phyloP scores from a whole-genome alignment of 2,797 vertebrate species.

The Dicrostonyx torquatus region DNA sequence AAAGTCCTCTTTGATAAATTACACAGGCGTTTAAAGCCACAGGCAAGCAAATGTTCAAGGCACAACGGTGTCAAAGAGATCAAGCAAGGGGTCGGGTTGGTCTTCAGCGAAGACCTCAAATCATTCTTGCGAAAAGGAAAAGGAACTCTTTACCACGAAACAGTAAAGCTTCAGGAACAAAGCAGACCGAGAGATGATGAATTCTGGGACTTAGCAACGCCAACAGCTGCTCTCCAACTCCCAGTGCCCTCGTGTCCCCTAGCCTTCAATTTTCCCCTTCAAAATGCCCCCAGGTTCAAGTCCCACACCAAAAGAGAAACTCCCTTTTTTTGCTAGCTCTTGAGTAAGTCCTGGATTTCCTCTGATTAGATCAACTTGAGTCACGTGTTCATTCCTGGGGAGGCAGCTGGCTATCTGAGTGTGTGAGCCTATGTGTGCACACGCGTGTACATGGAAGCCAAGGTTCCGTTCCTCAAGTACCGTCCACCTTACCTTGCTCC shows the following conservation, averaged over 20 bases:
- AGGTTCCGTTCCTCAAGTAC: background rate
- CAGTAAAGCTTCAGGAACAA: background rate
- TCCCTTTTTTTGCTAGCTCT: background rate
- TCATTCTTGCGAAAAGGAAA: background rate
- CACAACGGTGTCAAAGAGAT: conserved; percentile 49
- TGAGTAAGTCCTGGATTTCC: background rate
- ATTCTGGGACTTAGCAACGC: background rate
- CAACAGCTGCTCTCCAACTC: background rate
- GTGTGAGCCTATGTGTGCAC: background rate
- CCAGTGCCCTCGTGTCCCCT: background rate
- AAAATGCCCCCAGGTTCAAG: background rate
- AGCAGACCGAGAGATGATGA: background rate
- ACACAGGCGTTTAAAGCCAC: conserved; percentile 63
- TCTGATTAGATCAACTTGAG: background rate
- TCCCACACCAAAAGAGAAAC: background rate
- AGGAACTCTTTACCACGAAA: background rate
- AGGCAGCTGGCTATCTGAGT: background rate
- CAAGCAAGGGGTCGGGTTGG: background rate
- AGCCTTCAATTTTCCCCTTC: background rate
- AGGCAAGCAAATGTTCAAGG: conserved; percentile 69
- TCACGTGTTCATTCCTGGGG: background rate
- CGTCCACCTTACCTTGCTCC: background rate
- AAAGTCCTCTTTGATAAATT: conserved; percentile 71
- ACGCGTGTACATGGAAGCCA: background rate
- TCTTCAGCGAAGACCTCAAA: background rate